Conservation (phyloP, 2,888 invertebrate species). For the Lasioglossum oenotherae region DNA sequence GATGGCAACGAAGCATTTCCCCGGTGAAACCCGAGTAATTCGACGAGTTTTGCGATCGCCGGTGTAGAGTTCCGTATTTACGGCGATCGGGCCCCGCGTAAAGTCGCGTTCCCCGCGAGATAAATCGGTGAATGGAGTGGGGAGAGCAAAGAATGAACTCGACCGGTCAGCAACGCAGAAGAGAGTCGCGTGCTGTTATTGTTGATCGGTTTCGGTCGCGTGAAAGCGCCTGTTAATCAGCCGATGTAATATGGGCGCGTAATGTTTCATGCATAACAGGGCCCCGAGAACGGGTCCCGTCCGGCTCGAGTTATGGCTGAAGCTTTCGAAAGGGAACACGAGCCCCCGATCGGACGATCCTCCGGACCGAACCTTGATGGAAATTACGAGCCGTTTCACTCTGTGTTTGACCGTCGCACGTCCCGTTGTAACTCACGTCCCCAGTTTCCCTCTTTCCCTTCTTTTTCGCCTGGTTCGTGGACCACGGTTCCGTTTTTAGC, state of each 20-base stretch:
- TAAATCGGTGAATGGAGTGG: background rate
- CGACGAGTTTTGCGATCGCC: constrained; percentile 38
- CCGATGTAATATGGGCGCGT: constrained; percentile 67
- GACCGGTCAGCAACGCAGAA: background rate
- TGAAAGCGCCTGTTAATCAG: constrained; percentile 70
- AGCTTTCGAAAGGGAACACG: constrained; percentile 71
- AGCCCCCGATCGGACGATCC: constrained; percentile 54
- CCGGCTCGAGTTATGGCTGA: constrained; percentile 69
- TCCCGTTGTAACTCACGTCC: constrained; percentile 53
- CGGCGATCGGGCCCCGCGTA: constrained; percentile 18
- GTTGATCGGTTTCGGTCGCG: constrained; percentile 40
- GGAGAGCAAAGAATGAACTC: constrained; percentile 30
- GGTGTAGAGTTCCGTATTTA: constrained; percentile 34
- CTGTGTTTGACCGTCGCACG: constrained; percentile 52
- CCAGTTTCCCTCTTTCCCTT: constrained; percentile 34
- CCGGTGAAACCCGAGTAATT: constrained; percentile 55
- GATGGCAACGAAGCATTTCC: constrained; percentile 24
- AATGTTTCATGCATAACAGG: constrained; percentile 69
- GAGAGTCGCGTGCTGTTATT: constrained; percentile 13
- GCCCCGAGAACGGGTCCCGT: constrained; percentile 41
- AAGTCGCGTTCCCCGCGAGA: constrained; percentile 1
- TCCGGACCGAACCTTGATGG: constrained; percentile 48
- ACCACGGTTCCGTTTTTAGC: constrained; percentile 13
- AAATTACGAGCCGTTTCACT: constrained; percentile 67
- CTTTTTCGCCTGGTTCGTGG: constrained; percentile 33